A percentile compares a stretch with the other conserved stretches of the same genome.
phyloP scores from a whole-genome alignment of 2,113 vertebrate genomes.

The Drymodes brunneopygia region DNA sequence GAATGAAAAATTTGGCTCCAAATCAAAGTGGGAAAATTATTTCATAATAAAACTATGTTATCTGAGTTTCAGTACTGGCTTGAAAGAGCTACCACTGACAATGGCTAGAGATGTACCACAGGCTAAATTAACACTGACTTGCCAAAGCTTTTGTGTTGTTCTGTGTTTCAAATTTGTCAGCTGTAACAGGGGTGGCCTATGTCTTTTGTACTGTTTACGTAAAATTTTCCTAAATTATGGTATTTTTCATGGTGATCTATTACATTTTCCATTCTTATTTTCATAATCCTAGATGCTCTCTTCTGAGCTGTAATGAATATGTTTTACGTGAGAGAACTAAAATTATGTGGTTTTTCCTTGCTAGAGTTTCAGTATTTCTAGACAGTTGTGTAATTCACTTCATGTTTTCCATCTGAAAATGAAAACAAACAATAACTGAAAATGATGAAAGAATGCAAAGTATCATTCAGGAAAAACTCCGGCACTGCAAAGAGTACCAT shows the following conservation, averaged over 20 bases:
- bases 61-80: background rate
- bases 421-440: background rate
- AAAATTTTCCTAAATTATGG: background rate
- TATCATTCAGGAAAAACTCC: background rate
- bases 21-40: background rate
- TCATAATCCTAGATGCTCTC: background rate
- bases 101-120: background rate
- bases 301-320: background rate
- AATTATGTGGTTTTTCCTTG: background rate
- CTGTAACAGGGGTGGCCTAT: background rate
- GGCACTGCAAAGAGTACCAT: background rate
- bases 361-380: background rate
- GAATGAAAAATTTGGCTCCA: background rate
- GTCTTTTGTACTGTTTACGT: background rate
- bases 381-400: background rate
- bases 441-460: background rate
- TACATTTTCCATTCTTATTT: background rate
- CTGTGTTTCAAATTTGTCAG: background rate
- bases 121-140: background rate
- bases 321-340: background rate
- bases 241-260: background rate
- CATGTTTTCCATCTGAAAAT: background rate
- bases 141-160: background rate
- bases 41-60: background rate
- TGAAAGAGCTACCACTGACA: background rate